A percentile compares a stretch with the other conserved stretches of the same genome.
phyloP scores from a whole-genome alignment of 2,888 invertebrate species.

The Shargacucullia verbasci region DNA sequence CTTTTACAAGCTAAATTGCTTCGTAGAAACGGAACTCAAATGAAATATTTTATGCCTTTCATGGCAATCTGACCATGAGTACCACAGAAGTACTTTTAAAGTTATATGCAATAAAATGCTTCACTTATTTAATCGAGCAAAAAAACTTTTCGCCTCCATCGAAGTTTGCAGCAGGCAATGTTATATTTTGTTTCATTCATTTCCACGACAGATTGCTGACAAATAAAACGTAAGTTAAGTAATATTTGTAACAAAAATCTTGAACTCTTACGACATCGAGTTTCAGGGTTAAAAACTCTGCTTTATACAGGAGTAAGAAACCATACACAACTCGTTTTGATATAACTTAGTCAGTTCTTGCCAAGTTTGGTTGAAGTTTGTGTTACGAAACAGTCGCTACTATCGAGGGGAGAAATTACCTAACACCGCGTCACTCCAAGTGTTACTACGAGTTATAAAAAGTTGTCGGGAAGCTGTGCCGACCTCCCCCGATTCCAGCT shows the following conservation, averaged over 20 bases:
- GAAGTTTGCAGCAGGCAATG: slow-evolving; percentile 17
- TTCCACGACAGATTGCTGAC: slow-evolving; percentile 17
- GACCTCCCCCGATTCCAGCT: slow-evolving; percentile 59
- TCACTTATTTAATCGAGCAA: slow-evolving; percentile 20
- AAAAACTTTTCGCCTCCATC: slow-evolving; percentile 19
- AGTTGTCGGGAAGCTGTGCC: slow-evolving; percentile 68
- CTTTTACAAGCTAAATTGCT: slow-evolving; percentile 14
- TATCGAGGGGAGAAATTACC: slow-evolving; percentile 57
- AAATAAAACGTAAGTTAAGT: slow-evolving; percentile 22
- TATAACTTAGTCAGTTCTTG: slow-evolving; percentile 30
- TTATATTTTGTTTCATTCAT: slow-evolving; percentile 14
- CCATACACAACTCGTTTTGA: slow-evolving; percentile 35
- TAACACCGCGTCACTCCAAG: slow-evolving; percentile 64
- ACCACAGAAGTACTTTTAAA: slow-evolving; percentile 12
- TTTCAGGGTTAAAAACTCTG: slow-evolving; percentile 28
- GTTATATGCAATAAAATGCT: slow-evolving; percentile 21
- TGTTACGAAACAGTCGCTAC: slow-evolving; percentile 49
- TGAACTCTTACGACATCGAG: slow-evolving; percentile 31
- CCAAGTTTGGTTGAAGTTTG: slow-evolving; percentile 35
- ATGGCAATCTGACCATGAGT: slow-evolving; percentile 22
- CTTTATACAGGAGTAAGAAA: slow-evolving; percentile 29
- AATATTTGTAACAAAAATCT: slow-evolving; percentile 33
- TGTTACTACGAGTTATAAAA: slow-evolving; percentile 71
- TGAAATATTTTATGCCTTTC: slow-evolving; percentile 34
- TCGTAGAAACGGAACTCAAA: slow-evolving; percentile 28